Evolutionary conservation across 1,140 invertebrate genomes (phyloP), one percentile per base, ranked within the genome.

Genomic region (Tetragnatha versicolor): DNA sequence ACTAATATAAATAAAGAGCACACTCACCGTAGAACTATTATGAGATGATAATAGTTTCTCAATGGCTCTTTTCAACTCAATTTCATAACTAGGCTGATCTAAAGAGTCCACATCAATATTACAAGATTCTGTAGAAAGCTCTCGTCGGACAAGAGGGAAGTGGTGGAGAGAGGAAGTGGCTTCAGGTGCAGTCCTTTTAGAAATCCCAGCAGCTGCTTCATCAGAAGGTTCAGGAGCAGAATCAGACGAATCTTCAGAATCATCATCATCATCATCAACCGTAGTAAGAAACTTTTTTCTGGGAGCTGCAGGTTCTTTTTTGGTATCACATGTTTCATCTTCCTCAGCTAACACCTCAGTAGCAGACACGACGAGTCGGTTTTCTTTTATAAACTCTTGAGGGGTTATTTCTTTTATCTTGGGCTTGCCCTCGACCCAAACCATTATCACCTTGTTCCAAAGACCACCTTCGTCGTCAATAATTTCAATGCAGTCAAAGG

Each of bases 401-500:
- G 51, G 35, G 10, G 49, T 69, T n/a, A 68, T 58, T 33, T 68
- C 47, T 20, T 2, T 31, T 25, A 78, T 25, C 29, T 78, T 22
- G 35, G 75, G 75, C 14, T 78, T 78, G 0, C 20, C 14, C 9
- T 51, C 75, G 7, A 33, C 68, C 75, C 75, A 78, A n/a, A 33
- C 60, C 6, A 78, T 17, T 33, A 63, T 58, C 17, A 58, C 49
- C 47, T 68, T 68, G 2, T 31, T 31, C n/a, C 29, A 78, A 33
- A 10, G 31, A 35, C 5, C 5, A 5, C 37, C 63, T 31, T 7
- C 20, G 58, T 78, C 49, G 35, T 78, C 75, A 33, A 69, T 20
- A 3, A 78, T 39, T 78, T 68, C 35, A 58, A 78, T 33, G 25
- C 49, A 78, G 27, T 68, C 60, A 12, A 78, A 69, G 33, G 55